phyloP scores from a whole-genome alignment of 2,888 invertebrate genomes.

The Schizaphis graminum region DNA sequence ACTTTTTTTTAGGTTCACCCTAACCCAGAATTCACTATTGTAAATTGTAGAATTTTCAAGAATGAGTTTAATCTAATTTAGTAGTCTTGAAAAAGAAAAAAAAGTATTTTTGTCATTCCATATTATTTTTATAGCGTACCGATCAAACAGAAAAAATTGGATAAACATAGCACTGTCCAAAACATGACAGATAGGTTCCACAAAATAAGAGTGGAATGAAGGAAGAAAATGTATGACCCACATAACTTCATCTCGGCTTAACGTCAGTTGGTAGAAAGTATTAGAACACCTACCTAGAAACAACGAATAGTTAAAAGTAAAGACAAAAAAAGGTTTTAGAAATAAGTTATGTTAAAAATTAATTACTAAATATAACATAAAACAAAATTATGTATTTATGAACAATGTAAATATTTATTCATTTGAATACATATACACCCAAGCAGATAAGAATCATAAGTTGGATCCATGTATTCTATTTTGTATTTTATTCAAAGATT shows the following conservation, averaged over 20 bases:
- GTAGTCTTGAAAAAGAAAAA: not conserved
- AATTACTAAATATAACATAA: not conserved
- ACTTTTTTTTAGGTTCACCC: not conserved
- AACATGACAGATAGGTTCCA: not conserved
- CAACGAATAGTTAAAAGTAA: conserved; percentile 6
- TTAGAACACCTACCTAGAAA: not conserved
- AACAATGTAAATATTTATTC: not conserved
- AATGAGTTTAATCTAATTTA: conserved; percentile 1
- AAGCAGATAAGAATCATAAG: not conserved
- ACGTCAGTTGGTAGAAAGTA: not conserved
- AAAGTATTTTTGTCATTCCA: not conserved
- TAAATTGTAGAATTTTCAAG: not conserved
- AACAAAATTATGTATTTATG: not conserved
- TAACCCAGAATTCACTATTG: not conserved
- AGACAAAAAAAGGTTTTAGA: not conserved
- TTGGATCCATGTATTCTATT: not conserved
- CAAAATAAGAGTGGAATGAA: not conserved
- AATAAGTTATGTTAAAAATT: not conserved
- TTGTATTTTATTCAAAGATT: not conserved
- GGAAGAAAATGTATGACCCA: conserved; percentile 20
- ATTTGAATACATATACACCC: not conserved
- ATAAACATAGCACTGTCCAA: not conserved
- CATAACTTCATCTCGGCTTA: conserved; percentile 4
- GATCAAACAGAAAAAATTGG: conserved; percentile 3
- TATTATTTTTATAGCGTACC: not conserved